A percentile compares a stretch with the other conserved stretches of the same genome.
Conservation (phyloP, 1,140 invertebrate genomes). For the Pomacea maculata region DNA sequence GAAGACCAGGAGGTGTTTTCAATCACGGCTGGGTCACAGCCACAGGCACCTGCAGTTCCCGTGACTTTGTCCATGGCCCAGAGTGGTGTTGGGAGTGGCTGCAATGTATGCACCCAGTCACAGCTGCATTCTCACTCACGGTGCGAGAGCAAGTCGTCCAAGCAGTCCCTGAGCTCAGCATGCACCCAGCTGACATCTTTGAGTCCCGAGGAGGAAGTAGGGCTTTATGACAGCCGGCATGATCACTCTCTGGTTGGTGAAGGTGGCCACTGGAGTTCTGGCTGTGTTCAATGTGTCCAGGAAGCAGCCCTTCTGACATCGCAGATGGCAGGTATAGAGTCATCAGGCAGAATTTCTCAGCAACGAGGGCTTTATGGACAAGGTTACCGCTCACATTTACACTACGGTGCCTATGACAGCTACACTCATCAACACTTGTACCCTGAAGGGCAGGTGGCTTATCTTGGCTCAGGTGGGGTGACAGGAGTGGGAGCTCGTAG, state of each 20-base stretch:
- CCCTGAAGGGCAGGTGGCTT: background rate
- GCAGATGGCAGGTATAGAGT: conserved; percentile 11
- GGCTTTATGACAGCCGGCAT: conserved; percentile 20
- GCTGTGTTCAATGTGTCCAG: conserved; percentile 9
- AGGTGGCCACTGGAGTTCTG: conserved; percentile 9
- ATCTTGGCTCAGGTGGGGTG: background rate
- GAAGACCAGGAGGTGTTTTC: conserved; percentile 55
- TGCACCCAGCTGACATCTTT: conserved; percentile 37
- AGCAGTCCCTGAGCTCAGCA: conserved; percentile 32
- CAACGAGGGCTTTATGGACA: background rate
- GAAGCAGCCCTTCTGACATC: conserved; percentile 19
- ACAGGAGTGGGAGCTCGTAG: background rate
- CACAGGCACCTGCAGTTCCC: background rate
- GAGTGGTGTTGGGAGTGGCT: background rate
- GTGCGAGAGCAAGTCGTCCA: conserved; percentile 37
- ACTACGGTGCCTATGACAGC: conserved; percentile 17
- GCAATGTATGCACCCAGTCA: conserved; percentile 2
- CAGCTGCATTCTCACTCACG: conserved; percentile 23
- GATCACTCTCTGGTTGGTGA: background rate
- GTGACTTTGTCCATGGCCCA: background rate
- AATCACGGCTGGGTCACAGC: conserved; percentile 34
- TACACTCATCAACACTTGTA: conserved; percentile 2
- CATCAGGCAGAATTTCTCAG: background rate
- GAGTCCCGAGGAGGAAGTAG: conserved; percentile 30
- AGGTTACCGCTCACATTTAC: background rate